These are phyloP conservation scores for Catharus minimus DNA, from an alignment of 2,113 vertebrate genomes.

Conservation along the genomic window DNA sequence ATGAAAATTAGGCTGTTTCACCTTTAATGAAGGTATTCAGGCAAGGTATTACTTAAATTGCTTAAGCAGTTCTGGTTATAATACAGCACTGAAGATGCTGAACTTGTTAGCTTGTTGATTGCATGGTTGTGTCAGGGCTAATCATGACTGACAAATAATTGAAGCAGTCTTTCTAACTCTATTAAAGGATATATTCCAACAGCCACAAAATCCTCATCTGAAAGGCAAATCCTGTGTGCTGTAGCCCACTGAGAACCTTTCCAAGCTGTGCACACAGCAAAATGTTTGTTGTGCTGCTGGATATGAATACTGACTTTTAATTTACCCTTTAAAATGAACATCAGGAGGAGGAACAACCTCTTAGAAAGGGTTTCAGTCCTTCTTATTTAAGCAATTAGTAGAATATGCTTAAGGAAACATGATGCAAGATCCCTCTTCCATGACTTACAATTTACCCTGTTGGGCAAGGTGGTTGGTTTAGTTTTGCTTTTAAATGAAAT, in stretches of 20 bases:
- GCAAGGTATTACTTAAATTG: background rate
- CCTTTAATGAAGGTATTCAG: constrained; percentile 16
- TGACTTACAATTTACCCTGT: background rate
- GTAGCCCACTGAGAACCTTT: background rate
- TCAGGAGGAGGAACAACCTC: background rate
- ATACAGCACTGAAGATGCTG: background rate
- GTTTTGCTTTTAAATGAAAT: constrained; percentile 3
- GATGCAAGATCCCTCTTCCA: background rate
- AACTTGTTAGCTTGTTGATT: constrained; percentile 53
- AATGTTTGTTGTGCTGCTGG: constrained; percentile 9
- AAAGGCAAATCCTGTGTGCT: background rate
- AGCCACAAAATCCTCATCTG: constrained; percentile 23
- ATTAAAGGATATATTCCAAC: constrained; percentile 35
- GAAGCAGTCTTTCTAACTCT: constrained; percentile 41
- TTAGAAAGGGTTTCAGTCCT: background rate
- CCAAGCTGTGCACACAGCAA: background rate
- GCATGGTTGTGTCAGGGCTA: constrained; percentile 21
- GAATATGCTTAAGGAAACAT: background rate
- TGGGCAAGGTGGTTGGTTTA: background rate
- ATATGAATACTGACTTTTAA: constrained; percentile 42
- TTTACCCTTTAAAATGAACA: constrained; percentile 25
- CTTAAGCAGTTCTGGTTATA: background rate
- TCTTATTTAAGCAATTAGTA: constrained; percentile 28
- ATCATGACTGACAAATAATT: constrained; percentile 64
- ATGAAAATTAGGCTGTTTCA: background rate